phyloP scores from a whole-genome alignment of 2,797 vertebrate genomes.

The Parauchenoglanis ngamensis region DNA sequence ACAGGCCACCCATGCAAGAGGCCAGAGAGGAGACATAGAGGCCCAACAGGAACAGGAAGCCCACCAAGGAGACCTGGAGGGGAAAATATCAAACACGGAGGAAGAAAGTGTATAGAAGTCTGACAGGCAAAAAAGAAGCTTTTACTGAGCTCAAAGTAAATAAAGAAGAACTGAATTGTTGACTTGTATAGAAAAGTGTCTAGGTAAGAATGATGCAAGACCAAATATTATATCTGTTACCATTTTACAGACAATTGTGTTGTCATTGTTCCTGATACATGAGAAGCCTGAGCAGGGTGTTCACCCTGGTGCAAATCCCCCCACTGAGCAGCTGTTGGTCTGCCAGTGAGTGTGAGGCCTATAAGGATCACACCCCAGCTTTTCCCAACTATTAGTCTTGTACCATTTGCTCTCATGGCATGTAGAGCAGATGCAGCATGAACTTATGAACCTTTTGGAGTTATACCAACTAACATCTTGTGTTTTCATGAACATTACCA shows the following conservation, averaged over 20 bases:
- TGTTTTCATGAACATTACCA: neutral
- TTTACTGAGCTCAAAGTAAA: neutral
- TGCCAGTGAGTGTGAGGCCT: constrained; percentile 24
- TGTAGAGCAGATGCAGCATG: constrained; percentile 12
- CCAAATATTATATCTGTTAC: neutral
- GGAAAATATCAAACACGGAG: constrained; percentile 76
- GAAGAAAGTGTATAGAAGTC: constrained; percentile 69
- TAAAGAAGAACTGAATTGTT: constrained; percentile 22
- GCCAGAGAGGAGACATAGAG: constrained; percentile 97
- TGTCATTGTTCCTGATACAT: constrained; percentile 4
- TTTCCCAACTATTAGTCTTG: constrained; percentile 31
- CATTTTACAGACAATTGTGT: constrained; percentile 2
- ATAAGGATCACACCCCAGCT: constrained; percentile 30
- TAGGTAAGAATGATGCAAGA: too few relatives aligned
- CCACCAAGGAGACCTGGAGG: constrained; percentile 92
- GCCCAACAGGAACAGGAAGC: constrained; percentile 95
- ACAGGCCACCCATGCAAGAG: constrained; percentile 97
- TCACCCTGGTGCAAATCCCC: constrained; percentile 10
- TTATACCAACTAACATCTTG: neutral
- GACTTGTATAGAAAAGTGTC: neutral
- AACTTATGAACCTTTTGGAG: constrained; percentile 18
- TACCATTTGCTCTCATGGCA: constrained; percentile 46
- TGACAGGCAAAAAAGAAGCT: constrained; percentile 35
- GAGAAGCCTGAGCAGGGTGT: constrained; percentile 17
- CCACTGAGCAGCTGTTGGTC: constrained; percentile 47